Evolutionary conservation across 2,888 invertebrate genomes (phyloP), one percentile per base, ranked within the genome.

Genomic region (Nemoura dubitans): DNA sequence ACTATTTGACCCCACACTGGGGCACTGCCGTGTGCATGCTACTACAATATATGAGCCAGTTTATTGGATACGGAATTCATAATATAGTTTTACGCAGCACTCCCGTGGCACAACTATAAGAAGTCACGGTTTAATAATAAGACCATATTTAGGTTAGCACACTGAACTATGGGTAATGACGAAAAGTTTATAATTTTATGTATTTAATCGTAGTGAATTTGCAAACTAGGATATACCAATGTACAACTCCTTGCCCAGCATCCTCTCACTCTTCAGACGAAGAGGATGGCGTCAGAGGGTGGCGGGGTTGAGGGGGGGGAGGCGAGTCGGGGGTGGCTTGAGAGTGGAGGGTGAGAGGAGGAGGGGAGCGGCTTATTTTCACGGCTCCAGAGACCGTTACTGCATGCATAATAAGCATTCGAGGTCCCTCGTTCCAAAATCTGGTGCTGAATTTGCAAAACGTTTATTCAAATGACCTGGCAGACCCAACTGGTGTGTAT

Each of bases 401-500:
- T 87, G 87, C 86, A 87, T 87, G 87, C 87, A 87, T 86, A 87
- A 87, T 87, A 87, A 87, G 83, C 76, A 59, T 86, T 36, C 86
- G 83, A 81, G 82, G 82, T 59, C 86, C 87, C 86, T 85, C 87
- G 85, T 87, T 87, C 83, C 87, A 29, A 86, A 87, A 87, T 86
- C 87, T 86, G 86, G 83, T 86, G 87, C 87, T 87, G 87, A 87
- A 87, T 87, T 87, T 87, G 87, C 87, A 86, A 86, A 87, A 87
- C 87, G 87, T 86, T 87, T 87, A 87, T 87, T 87, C 87, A 87
- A 87, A 87, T 87, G 87, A 87, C 87, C 87, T 87, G 87, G 87
- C 87, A 87, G 86, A 43, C 86, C 81, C 84, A 85, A 87, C 36
- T 85, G 82, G 87, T 85, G 87, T 59, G 59, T 59, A 59, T 80